Conservation (phyloP, 2,888 invertebrate genomes). For the Rhodophaea formosa region DNA sequence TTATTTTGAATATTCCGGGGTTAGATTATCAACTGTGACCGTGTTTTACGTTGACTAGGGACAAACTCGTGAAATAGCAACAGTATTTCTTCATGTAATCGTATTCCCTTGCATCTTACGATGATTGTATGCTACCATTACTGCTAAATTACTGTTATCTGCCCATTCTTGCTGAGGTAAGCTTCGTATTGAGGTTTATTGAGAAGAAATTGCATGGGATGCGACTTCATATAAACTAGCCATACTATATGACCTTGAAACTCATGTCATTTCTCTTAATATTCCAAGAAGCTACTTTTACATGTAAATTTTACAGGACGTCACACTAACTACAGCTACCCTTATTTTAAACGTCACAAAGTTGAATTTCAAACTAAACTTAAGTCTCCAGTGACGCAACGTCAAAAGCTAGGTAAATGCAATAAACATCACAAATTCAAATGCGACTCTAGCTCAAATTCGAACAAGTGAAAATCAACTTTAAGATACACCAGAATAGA, state of each 20-base stretch:
- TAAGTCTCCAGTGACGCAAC: slow-evolving; percentile 28
- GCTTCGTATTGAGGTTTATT: too few species aligned
- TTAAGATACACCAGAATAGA: slow-evolving; percentile 28
- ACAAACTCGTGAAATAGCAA: too few species aligned
- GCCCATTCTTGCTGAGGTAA: too few species aligned
- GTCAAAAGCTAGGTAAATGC: slow-evolving; percentile 42
- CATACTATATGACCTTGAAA: not conserved
- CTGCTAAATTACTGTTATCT: not conserved
- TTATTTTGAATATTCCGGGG: too few species aligned
- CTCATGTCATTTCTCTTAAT: not conserved
- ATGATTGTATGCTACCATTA: too few species aligned
- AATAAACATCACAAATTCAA: slow-evolving; percentile 41
- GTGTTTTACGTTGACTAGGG: too few species aligned
- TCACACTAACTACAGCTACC: not conserved
- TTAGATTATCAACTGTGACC: too few species aligned
- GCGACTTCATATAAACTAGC: not conserved
- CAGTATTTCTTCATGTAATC: too few species aligned
- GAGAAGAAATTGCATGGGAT: too few species aligned
- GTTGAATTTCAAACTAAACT: slow-evolving; percentile 14
- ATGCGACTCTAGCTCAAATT: slow-evolving; percentile 28
- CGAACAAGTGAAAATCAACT: slow-evolving; percentile 29
- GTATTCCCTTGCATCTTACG: too few species aligned
- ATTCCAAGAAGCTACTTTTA: not conserved
- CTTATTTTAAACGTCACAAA: slow-evolving; percentile 7
- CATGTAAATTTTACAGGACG: not conserved